These are phyloP conservation scores for Podabrus alpinus DNA, from an alignment of 2,888 invertebrate species.

Conservation along the genomic window DNA sequence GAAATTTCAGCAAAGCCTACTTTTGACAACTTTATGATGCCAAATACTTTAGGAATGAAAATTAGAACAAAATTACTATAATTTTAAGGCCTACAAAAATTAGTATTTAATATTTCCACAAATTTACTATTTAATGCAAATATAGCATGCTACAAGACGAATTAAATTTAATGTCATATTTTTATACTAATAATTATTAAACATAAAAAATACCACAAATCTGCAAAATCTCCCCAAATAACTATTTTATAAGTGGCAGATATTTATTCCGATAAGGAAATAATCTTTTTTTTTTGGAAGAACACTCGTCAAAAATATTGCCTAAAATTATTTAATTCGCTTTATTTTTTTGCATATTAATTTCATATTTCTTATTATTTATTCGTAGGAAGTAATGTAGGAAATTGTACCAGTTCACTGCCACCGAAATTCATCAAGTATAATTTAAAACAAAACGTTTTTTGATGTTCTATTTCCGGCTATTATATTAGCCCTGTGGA, in stretches of 20 bases:
- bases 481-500: not conserved
- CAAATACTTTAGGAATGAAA: not conserved
- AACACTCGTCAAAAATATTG: not conserved
- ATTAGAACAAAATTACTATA: not conserved
- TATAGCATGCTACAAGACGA: not conserved
- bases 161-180: not conserved
- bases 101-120: not conserved
- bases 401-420: not conserved
- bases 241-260: not conserved
- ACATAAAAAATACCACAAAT: not conserved
- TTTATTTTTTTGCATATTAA: not conserved
- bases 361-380: not conserved
- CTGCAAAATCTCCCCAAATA: not conserved
- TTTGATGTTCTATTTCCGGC: slow-evolving; percentile 10
- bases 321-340: not conserved
- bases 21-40: not conserved
- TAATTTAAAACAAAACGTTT: slow-evolving; percentile 11
- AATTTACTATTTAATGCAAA: not conserved
- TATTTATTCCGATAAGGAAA: not conserved
- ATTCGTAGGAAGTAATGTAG: not conserved
- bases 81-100: not conserved
- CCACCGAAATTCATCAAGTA: not conserved
- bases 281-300: not conserved
- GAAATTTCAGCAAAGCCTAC: not conserved
- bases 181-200: not conserved